These are phyloP conservation scores for Shinisaurus crocodilurus DNA, from an alignment of 2,113 vertebrate species.

Conservation along the genomic window DNA sequence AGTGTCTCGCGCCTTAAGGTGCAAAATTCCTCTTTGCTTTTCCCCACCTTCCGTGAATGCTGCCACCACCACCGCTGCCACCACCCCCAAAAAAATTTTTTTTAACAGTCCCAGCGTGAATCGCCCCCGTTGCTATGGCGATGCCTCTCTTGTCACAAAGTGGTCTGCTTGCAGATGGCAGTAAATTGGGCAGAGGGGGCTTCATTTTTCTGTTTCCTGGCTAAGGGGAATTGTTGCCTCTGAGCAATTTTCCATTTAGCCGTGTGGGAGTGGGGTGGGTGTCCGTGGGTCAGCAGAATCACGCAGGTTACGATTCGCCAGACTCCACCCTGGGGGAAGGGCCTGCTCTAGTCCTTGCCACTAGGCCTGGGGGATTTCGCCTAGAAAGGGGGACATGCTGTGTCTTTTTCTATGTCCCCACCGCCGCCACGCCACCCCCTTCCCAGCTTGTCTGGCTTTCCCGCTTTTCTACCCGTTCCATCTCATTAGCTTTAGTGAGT, in stretches of 20 bases:
- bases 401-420: neutral
- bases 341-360: too few relatives aligned
- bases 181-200: too few relatives aligned
- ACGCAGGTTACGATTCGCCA: neutral
- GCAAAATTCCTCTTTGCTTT: neutral
- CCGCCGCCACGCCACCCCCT: too few relatives aligned
- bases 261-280: neutral
- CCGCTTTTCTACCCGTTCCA: neutral
- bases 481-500: slow-evolving; percentile 26
- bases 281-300: too few relatives aligned
- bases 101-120: neutral
- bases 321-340: neutral
- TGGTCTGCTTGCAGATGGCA: neutral
- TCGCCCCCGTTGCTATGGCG: neutral
- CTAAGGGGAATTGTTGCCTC: neutral
- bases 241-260: neutral
- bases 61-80: too few relatives aligned
- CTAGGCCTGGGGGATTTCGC: neutral
- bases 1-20: too few relatives aligned
- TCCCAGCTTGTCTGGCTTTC: neutral
- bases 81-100: too few relatives aligned
- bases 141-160: neutral
- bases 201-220: too few relatives aligned
- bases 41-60: neutral
- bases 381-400: too few relatives aligned